A percentile compares a stretch with the other conserved stretches of the same genome.
These are phyloP conservation scores for Prietella phreatophila DNA, from an alignment of 2,113 vertebrate genomes.

Conservation along the genomic window DNA sequence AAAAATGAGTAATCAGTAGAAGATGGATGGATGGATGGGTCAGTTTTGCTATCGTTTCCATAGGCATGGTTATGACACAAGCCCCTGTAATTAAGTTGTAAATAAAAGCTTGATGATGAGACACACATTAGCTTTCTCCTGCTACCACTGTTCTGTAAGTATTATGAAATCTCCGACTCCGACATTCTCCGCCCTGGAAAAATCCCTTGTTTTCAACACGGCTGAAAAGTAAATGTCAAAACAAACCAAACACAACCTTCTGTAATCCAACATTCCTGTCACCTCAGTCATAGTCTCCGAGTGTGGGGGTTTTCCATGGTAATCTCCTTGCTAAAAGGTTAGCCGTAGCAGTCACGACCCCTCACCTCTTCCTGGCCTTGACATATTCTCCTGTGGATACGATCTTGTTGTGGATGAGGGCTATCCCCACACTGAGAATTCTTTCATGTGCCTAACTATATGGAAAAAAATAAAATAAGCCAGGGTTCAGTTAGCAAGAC, in stretches of 20 bases:
- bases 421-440: background rate
- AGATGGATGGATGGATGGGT: no score
- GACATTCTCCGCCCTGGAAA: background rate
- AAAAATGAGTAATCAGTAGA: no score
- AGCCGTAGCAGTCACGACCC: background rate
- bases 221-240: background rate
- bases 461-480: background rate
- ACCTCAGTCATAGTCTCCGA: background rate
- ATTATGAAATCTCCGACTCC: background rate
- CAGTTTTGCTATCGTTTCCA: background rate
- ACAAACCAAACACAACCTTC: background rate
- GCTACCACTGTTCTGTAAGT: background rate
- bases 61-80: background rate
- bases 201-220: background rate
- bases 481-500: background rate
- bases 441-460: background rate
- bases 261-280: conserved; percentile 20
- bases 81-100: background rate
- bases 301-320: background rate
- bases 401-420: background rate
- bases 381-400: background rate
- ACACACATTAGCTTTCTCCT: background rate
- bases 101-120: background rate
- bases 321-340: conserved; percentile 7
- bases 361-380: background rate